These are phyloP conservation scores for Entelurus aequoreus DNA, from an alignment of 2,113 vertebrate genomes.

Conservation along the genomic window DNA sequence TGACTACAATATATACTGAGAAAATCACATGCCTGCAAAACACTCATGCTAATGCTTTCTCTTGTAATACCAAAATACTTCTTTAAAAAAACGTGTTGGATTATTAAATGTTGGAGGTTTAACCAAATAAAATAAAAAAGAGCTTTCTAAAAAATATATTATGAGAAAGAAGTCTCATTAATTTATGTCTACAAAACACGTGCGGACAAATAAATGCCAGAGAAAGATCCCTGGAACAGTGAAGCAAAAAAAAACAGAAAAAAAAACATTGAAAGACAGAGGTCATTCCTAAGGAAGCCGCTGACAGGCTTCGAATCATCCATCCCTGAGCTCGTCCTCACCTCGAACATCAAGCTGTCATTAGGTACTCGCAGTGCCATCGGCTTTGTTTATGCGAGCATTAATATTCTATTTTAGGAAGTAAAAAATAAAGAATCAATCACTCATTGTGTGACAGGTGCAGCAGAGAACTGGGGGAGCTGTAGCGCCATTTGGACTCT, in stretches of 20 bases:
- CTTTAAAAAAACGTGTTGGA: no score
- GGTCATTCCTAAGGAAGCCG: constrained; percentile 20
- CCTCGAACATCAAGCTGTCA: constrained; percentile 60
- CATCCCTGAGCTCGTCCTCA: constrained; percentile 30
- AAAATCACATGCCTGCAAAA: no score
- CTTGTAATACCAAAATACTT: no score
- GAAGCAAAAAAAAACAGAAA: constrained; percentile 4
- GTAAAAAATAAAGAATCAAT: constrained; percentile 48
- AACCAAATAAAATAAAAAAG: no score
- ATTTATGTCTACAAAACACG: constrained; percentile 30
- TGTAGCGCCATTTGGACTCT: constrained; percentile 9
- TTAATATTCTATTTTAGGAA: constrained; percentile 41
- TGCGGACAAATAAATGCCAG: constrained; percentile 21
- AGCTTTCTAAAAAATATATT: no score
- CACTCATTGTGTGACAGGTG: constrained; percentile 44
- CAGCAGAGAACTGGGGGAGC: constrained; percentile 11
- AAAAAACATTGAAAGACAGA: constrained; percentile 23
- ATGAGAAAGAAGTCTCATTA: constrained; percentile 33
- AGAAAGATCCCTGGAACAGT: constrained; percentile 31
- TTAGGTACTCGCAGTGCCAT: constrained; percentile 17
- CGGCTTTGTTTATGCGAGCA: constrained; percentile 48
- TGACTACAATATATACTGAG: no score
- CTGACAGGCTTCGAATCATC: constrained; percentile 50
- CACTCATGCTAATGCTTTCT: no score
- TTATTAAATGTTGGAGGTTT: no score